A percentile compares a stretch with the other conserved stretches of the same genome.
Evolutionary conservation across 2,888 invertebrate genomes (phyloP).

Genomic region (Himalopsyche japonica): DNA sequence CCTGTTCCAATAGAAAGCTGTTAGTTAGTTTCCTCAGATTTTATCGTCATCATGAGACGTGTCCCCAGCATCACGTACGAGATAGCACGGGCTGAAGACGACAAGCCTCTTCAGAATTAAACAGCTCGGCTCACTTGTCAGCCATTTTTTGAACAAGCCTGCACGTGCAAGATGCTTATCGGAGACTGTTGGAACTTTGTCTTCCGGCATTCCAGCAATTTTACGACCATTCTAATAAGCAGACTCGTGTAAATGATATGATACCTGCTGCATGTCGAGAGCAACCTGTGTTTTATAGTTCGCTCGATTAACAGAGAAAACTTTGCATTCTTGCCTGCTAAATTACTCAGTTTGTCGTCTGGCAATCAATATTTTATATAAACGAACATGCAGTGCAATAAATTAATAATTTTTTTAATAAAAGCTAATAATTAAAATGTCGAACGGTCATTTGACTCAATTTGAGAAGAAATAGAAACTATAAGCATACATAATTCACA

Average conservation of each 20-base stretch:
- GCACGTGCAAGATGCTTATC: conserved; percentile 24
- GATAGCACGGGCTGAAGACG: conserved; percentile 14
- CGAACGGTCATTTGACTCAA: too few species aligned
- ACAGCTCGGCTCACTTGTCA: conserved; percentile 11
- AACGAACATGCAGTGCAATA: too few species aligned
- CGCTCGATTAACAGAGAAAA: not conserved
- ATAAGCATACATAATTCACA: too few species aligned
- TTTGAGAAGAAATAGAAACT: too few species aligned
- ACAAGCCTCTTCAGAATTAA: conserved; percentile 16
- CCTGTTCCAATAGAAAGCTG: not conserved
- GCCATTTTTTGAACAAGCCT: conserved; percentile 15
- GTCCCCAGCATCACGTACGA: conserved; percentile 16
- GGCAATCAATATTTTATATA: not conserved
- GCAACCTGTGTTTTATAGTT: not conserved
- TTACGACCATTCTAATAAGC: conserved; percentile 6
- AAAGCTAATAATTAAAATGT: too few species aligned
- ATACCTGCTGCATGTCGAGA: not conserved
- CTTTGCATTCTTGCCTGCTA: not conserved
- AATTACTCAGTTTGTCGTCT: not conserved
- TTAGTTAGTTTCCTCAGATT: not conserved
- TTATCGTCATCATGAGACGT: conserved; percentile 1
- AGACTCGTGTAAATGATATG: not conserved
- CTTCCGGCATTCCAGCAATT: conserved; percentile 20
- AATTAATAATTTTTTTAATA: too few species aligned
- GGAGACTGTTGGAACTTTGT: not conserved